phyloP scores from a whole-genome alignment of 2,888 invertebrate species.

The Ophonus ardosiacus region DNA sequence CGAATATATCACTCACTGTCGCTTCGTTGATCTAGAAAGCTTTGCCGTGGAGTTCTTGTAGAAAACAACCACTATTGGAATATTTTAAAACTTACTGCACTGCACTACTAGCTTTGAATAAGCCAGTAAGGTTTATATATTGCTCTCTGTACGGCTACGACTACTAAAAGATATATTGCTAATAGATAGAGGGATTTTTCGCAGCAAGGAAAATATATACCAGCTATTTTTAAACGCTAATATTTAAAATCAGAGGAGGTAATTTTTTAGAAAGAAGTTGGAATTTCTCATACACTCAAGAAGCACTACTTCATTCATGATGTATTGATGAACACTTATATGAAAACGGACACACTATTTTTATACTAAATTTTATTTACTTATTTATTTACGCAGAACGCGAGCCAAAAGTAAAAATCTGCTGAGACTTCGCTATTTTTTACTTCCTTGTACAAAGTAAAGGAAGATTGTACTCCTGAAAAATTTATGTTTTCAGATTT shows the following conservation, averaged over 20 bases:
- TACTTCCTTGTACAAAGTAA: too few relatives aligned
- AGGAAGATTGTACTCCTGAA: too few relatives aligned
- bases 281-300: too few relatives aligned
- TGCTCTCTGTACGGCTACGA: neutral
- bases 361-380: too few relatives aligned
- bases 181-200: neutral
- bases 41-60: neutral
- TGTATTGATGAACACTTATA: too few relatives aligned
- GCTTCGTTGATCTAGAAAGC: neutral
- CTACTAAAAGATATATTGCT: neutral
- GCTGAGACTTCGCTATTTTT: too few relatives aligned
- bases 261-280: too few relatives aligned
- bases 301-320: too few relatives aligned
- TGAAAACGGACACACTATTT: too few relatives aligned
- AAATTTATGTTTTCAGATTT: too few relatives aligned
- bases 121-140: neutral
- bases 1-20: constrained; percentile 60
- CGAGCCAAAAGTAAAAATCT: too few relatives aligned
- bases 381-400: too few relatives aligned
- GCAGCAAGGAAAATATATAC: neutral
- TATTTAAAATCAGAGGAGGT: neutral
- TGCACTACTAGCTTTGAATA: neutral
- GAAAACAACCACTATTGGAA: neutral
- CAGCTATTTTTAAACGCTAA: neutral
- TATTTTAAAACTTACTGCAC: neutral